phyloP scores from a whole-genome alignment of 2,888 invertebrate species.

The Amiota minor region DNA sequence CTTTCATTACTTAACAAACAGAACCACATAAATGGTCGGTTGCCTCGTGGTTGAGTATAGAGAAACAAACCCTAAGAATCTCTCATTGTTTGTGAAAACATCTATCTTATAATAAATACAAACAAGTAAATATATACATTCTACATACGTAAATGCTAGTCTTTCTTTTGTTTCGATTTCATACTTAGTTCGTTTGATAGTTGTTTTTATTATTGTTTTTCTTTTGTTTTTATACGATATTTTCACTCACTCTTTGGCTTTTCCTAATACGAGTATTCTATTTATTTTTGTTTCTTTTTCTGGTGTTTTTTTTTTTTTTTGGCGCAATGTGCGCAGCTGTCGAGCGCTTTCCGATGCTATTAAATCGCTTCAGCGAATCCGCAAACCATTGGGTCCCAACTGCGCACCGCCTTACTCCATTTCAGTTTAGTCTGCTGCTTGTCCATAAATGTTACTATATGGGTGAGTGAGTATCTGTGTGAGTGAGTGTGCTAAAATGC shows the following conservation, averaged over 20 bases:
- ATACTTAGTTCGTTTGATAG: too few species aligned
- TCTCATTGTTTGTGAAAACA: too few species aligned
- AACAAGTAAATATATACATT: too few species aligned
- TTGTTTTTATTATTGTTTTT: constrained; percentile 14
- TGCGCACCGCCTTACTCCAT: neutral
- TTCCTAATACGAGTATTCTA: neutral
- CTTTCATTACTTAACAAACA: too few species aligned
- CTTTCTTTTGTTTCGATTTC: too few species aligned
- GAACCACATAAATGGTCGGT: too few species aligned
- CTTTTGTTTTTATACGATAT: constrained; percentile 8
- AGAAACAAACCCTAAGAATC: too few species aligned
- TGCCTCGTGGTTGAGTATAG: too few species aligned
- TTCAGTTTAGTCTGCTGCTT: constrained; percentile 28
- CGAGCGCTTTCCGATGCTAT: constrained; percentile 72
- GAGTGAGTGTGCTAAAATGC: too few species aligned
- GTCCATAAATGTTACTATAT: neutral
- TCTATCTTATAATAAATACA: too few species aligned
- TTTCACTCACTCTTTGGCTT: neutral
- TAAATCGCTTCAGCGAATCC: constrained; percentile 72
- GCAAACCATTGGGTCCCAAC: constrained; percentile 69
- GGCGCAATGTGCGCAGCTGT: constrained; percentile 65
- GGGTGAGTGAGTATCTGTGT: too few species aligned
- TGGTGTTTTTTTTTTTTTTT: constrained; percentile 44
- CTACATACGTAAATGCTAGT: too few species aligned
- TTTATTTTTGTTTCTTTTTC: neutral